Conservation (phyloP, 2,888 invertebrate genomes). For the Pandemis cinnamomeana region DNA sequence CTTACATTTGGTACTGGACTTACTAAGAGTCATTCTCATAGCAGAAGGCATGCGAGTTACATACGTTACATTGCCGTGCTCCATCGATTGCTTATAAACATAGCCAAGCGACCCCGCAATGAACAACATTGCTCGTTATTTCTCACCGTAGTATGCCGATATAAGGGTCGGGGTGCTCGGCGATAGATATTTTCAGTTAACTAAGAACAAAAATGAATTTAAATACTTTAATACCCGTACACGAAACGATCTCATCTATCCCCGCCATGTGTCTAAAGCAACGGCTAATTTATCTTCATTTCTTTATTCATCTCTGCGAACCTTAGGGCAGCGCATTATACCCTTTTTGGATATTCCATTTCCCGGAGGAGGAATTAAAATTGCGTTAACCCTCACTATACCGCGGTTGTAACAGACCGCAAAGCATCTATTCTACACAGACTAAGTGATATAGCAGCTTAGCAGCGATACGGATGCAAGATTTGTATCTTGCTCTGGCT, state of each 20-base stretch:
- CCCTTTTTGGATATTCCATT: constrained; percentile 24
- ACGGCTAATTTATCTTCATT: constrained; percentile 40
- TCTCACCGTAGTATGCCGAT: too few species aligned
- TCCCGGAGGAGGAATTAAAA: constrained; percentile 36
- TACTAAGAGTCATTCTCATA: too few species aligned
- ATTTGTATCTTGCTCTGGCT: neutral
- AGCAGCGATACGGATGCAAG: neutral
- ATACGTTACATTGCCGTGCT: too few species aligned
- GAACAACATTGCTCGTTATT: too few species aligned
- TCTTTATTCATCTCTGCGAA: constrained; percentile 40
- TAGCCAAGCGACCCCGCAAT: too few species aligned
- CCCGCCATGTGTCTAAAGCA: constrained; percentile 26
- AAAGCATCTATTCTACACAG: neutral
- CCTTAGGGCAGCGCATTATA: constrained; percentile 34
- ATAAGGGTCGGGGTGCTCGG: too few species aligned
- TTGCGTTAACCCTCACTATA: constrained; percentile 27
- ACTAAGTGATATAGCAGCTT: neutral
- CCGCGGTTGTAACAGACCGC: constrained; percentile 12
- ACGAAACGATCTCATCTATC: neutral
- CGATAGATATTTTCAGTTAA: neutral
- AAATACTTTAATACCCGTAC: neutral
- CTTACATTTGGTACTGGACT: too few species aligned
- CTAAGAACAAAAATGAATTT: neutral
- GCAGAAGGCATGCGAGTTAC: too few species aligned
- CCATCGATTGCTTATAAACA: too few species aligned